Percentiles rank a stretch among this genome's conserved stretches.
phyloP scores from a whole-genome alignment of 2,888 invertebrate species.

The Drosophila subquinaria region DNA sequence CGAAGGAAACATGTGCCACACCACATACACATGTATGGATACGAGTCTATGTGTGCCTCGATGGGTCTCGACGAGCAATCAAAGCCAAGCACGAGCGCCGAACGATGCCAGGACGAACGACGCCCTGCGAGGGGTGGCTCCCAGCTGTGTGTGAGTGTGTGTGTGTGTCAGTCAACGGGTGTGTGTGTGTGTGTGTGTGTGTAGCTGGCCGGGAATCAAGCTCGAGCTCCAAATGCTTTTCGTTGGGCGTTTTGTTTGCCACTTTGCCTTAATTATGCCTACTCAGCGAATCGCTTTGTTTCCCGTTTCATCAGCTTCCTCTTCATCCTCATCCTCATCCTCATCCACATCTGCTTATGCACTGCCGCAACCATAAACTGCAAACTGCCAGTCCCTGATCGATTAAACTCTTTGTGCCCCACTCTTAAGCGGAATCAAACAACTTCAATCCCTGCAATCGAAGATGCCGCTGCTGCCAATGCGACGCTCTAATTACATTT shows the following conservation, averaged over 20 bases:
- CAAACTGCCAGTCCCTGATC: conserved; percentile 52
- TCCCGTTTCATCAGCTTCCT: conserved; percentile 21
- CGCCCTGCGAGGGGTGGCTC: conserved; percentile 31
- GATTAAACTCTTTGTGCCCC: conserved; percentile 64
- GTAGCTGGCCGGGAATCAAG: neutral
- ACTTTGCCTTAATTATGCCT: conserved; percentile 71
- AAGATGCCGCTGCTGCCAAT: conserved; percentile 21
- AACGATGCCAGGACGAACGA: conserved; percentile 27
- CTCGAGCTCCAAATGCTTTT: conserved; percentile 38
- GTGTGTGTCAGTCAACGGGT: neutral
- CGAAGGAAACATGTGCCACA: conserved; percentile 24
- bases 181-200: conserved; percentile 21
- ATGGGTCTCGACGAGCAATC: conserved; percentile 56
- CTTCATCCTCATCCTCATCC: neutral
- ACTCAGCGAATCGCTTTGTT: conserved; percentile 59
- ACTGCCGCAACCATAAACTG: conserved; percentile 26
- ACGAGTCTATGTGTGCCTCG: conserved; percentile 9
- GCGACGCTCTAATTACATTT: conserved; percentile 68
- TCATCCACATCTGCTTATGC: conserved; percentile 59
- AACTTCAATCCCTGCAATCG: conserved; percentile 26
- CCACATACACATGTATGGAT: conserved; percentile 1
- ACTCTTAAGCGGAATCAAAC: conserved; percentile 45
- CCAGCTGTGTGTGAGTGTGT: conserved; percentile 11
- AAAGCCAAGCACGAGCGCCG: conserved; percentile 35
- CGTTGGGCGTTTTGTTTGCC: conserved; percentile 67